Evolutionary conservation across 2,113 vertebrate species (phyloP), one percentile per base, ranked within the genome.

Genomic region (Dendropsophus ebraccatus): DNA sequence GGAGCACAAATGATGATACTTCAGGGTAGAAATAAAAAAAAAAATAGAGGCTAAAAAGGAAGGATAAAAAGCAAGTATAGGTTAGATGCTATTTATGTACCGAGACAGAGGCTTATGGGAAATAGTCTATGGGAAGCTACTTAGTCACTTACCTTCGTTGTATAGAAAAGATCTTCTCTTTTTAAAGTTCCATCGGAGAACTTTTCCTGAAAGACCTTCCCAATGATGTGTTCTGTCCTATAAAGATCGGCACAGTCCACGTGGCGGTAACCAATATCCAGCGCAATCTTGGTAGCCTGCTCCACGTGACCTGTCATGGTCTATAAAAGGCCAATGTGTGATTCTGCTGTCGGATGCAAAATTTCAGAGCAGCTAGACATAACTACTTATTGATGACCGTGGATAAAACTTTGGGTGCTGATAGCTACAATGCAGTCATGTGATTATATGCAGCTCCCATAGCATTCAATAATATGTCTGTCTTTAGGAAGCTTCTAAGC

Each of bases 231-330:
- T 37, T 80, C 77, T 41, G 28, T 32, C 30, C 10, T 13, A 32
- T 80, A 80, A 3, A 80, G 1, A 41, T 52, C 62, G 54, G 78
- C 78, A 0, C 35, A 2, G 30, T 62, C 78, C 41, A 81, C 37
- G 23, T 81, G 78, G 23, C 78, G 56, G 78, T 81, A 81, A 8
- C 78, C 78, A 47, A 65, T 62, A 37, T 45, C 78, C 78, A 81
- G 7, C 6, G 56, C 78, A 37, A 28, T 41, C 41, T 81, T 81
- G 56, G 37, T 81, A n/a, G 56, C 56, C n/a, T 65, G 56, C 35
- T 41, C 58, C n/a, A 81, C 56, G 6, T 35, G 5, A 6, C 60
- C 50, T 21, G 14, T 52, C 5, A 78, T 30, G 14, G 16, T 56
- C 76, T 56, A 75, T 1, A 25, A 41, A 75, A 19, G 17, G 12